Evolutionary conservation across 1,140 invertebrate genomes (phyloP), one percentile per base, ranked within the genome.

Genomic region (Heliconius eleuchia): DNA sequence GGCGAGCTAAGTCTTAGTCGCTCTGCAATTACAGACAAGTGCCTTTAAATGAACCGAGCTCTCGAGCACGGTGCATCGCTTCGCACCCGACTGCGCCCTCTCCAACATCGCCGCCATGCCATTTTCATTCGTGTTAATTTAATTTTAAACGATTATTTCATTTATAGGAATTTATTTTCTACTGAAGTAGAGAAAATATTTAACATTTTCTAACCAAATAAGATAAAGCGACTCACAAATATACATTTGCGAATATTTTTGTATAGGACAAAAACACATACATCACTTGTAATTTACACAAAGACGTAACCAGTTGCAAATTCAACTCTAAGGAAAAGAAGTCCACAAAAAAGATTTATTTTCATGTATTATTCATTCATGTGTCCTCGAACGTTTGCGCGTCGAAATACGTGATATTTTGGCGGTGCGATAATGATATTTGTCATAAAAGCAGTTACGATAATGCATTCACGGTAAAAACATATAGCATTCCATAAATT

Each of bases 11-110:
- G 89, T 92, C 92, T 94, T 93, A 92, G 91, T 90, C 88, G 88
- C 87, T 91, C 87, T 91, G 91, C 92, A 94, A 94, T 94, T 94
- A 94, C 88, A 89, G 90, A 92, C 90, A 92, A 94, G 92, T 91
- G 92, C 86, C 90, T 94, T 92, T 91, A 94, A 94, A 93, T 94
- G 92, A 94, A 93, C 88, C 88, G 86, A 92, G 90, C 92, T 86
- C 93, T 94, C 92, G 88, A 94, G 92, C 92, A 94, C 92, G 92
- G 88, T 91, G 91, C 92, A 91, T 91, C 91, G 90, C 87, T 89
- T 91, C 87, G 88, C 90, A 91, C 88, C 89, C 87, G 87, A 87
- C 87, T 89, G 90, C 87, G 85, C 87, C 86, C 89, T 88, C 86
- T 89, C 85, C 84, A 83, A 78, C 82, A 81, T 82, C 84, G 84